Evolutionary conservation across 2,888 invertebrate genomes (phyloP).

Genomic region (Sphaerophoria taeniata): DNA sequence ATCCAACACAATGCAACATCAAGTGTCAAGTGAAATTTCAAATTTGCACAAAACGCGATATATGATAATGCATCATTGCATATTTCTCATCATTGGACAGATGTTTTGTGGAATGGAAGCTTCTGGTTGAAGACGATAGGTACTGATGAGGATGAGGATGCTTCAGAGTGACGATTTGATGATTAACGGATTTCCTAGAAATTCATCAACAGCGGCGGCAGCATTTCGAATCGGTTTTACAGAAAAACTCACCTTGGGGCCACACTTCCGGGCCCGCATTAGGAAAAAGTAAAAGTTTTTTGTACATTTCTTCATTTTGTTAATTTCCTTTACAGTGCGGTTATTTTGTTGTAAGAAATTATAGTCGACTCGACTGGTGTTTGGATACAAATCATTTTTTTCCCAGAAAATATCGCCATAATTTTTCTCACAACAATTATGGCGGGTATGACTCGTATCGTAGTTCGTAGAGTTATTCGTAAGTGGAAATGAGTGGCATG

Average conservation of each 20-base stretch:
- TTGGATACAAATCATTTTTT: conserved; percentile 31
- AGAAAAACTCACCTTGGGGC: conserved; percentile 45
- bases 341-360: conserved; percentile 46
- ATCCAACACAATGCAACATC: conserved; percentile 18
- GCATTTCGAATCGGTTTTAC: neutral
- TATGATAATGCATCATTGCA: conserved; percentile 24
- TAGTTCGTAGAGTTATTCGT: neutral
- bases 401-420: conserved; percentile 50
- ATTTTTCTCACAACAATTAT: conserved; percentile 63
- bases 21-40: conserved; percentile 63
- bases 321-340: neutral
- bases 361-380: conserved; percentile 14
- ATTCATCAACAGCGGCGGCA: conserved; percentile 39
- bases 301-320: neutral
- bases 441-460: conserved; percentile 7
- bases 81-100: conserved; percentile 3
- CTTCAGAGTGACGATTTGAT: conserved; percentile 54
- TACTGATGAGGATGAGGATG: neutral
- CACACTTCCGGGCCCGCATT: conserved; percentile 58
- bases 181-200: conserved; percentile 66
- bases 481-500: conserved; percentile 38
- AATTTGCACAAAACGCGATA: conserved; percentile 10
- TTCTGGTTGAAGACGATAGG: conserved; percentile 16
- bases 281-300: conserved; percentile 68
- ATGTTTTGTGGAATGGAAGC: neutral